Conservation (phyloP, 2,113 vertebrate species). For the Salvator merianae region DNA sequence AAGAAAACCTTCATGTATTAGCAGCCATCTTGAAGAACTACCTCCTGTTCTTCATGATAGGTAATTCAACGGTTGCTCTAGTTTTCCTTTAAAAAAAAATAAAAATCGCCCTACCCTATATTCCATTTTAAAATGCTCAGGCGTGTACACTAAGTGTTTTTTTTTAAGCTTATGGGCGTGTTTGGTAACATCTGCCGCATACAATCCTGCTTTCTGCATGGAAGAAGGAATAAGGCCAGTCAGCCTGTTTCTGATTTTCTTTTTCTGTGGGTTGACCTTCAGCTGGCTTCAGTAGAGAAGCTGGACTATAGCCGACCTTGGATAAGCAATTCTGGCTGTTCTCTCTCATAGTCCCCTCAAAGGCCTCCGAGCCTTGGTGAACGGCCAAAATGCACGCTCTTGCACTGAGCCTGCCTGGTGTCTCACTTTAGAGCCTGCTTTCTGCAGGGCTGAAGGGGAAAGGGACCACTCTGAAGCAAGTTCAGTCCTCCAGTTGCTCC, state of each 20-base stretch:
- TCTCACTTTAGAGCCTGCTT: background rate
- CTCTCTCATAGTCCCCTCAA: background rate
- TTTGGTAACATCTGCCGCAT: background rate
- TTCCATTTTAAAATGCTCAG: too few relatives aligned
- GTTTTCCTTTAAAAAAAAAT: background rate
- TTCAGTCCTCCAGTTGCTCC: background rate
- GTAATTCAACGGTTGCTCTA: background rate
- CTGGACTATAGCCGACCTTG: background rate
- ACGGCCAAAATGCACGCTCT: background rate
- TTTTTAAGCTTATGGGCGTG: too few relatives aligned
- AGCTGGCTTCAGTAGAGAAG: background rate
- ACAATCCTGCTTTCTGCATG: background rate
- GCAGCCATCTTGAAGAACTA: too few relatives aligned
- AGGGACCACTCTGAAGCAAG: too few relatives aligned
- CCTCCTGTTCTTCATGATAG: background rate
- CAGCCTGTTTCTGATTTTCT: background rate
- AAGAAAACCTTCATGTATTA: too few relatives aligned
- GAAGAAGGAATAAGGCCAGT: background rate
- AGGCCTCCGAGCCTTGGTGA: constrained; percentile 7
- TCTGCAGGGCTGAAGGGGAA: background rate
- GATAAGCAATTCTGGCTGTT: background rate
- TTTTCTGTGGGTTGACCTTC: background rate
- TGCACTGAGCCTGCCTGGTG: background rate
- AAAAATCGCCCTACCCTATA: too few relatives aligned
- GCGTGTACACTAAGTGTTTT: too few relatives aligned